phyloP scores from a whole-genome alignment of 2,113 vertebrate species.

The Marmota monax region DNA sequence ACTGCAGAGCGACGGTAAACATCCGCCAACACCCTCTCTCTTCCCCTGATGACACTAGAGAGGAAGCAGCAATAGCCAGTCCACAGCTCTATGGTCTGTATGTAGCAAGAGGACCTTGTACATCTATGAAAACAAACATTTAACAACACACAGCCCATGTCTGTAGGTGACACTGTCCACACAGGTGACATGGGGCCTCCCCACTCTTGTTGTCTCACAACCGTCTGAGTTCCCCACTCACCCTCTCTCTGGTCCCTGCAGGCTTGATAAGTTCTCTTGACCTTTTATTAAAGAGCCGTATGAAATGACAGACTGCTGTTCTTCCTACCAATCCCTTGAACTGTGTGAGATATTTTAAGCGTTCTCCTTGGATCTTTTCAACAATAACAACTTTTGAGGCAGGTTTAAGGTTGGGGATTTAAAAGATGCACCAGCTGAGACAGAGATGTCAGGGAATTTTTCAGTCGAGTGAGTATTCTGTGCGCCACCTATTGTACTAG shows the following conservation, averaged over 20 bases:
- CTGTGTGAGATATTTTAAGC: not conserved
- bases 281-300: not conserved
- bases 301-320: not conserved
- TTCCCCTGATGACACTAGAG: not conserved
- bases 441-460: not conserved
- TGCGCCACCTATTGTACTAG: not conserved
- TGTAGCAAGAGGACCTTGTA: not conserved
- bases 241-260: fast-evolving
- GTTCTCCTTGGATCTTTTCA: constrained; percentile 2
- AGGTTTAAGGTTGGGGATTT: not conserved
- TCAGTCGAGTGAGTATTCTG: not conserved
- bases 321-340: not conserved
- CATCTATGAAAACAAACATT: not conserved
- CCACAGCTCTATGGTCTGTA: not conserved
- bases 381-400: not conserved
- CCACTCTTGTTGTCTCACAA: not conserved
- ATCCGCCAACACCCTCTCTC: not conserved
- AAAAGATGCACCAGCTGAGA: not conserved
- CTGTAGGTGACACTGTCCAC: not conserved
- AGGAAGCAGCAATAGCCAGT: not conserved
- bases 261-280: fast-evolving
- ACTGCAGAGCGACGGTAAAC: constrained; percentile 8
- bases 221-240: not conserved
- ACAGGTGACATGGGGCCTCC: too few species aligned
- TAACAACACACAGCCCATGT: not conserved